Evolutionary conservation across 2,888 invertebrate species (phyloP).

Genomic region (Mylabris sibirica): DNA sequence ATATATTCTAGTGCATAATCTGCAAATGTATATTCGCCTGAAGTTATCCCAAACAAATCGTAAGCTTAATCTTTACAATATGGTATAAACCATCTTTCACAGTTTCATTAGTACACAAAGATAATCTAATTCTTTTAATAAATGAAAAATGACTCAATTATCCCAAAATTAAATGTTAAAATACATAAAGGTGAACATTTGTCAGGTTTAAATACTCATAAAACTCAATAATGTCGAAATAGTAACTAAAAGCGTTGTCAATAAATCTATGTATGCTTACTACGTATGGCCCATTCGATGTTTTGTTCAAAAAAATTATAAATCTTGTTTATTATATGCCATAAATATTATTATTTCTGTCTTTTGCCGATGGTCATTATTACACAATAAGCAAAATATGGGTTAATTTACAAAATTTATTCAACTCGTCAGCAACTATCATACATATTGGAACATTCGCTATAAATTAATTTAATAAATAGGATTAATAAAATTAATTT

Average conservation of each 20-base stretch:
- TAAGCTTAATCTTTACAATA: no score
- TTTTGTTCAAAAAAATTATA: conserved; percentile 20
- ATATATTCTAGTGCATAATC: no score
- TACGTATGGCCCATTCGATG: conserved; percentile 15
- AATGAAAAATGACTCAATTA: no score
- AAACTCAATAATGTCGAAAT: conserved; percentile 21
- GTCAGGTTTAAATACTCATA: conserved; percentile 22
- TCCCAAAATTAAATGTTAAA: not conserved
- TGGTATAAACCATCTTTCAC: no score
- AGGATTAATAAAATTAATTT: not conserved
- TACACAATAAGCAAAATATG: not conserved
- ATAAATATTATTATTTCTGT: conserved; percentile 21
- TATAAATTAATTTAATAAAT: not conserved
- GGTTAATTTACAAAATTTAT: conserved; percentile 2
- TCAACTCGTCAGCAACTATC: not conserved
- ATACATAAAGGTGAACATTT: conserved; percentile 21
- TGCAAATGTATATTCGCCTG: no score
- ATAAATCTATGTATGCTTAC: conserved; percentile 22
- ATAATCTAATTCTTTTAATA: no score
- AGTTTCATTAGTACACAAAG: no score
- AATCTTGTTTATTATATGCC: conserved; percentile 17
- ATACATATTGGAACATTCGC: not conserved
- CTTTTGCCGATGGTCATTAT: not conserved
- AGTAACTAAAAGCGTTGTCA: conserved; percentile 26
- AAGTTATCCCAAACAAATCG: no score